Base-by-base conservation (phyloP, 2,888 invertebrate genomes). In the Camponotus fellah region DNA sequence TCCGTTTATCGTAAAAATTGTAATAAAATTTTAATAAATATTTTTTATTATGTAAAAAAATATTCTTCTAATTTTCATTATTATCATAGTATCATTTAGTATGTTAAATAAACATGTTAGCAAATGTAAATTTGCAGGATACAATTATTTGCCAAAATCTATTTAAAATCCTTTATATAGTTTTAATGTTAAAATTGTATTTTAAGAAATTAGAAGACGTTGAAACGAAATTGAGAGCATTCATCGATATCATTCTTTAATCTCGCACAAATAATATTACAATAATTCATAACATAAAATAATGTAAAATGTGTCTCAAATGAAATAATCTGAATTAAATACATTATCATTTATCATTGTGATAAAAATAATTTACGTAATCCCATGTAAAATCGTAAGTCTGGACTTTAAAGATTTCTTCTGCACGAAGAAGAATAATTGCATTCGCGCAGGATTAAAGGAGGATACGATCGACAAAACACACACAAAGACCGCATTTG, bases 361-460 rank as follows among this genome's bases (percentile, higher is more conserved):
- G 34, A 4, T 12, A 64, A 75, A 75, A 75, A 75, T 34, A 37
- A n/a, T 53, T 14, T 3, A 49, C 34, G 6, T n/a, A 26, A 37
- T 40, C n/a, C 3, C 17, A 37, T n/a, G 26, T 12, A 1, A 68
- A 65, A 53, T 40, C 68, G 12, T n/a, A n/a, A 53, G 49, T 53
- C 17, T 6, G 6, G 53, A 53, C 6, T 53, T 53, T 53, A 1
- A 49, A 26, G 26, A 68, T 26, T 68, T 26, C 3, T 2, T 53
- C 66, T 12, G 14, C 3, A 76, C 26, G 56, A 69, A 34, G 34
- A 0, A 34, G 10, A 43, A 17, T 43, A 79, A 60, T 14, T 56
- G 21, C 26, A 77, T 77, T 34, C 21, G 74, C 37, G 46, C 34
- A 8, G 0, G 46, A 80, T 80, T 46, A 58, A 79, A 58, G 17